A percentile compares a stretch with the other conserved stretches of the same genome.
phyloP scores from a whole-genome alignment of 2,888 invertebrate species.

The Acanthococcus lagerstroemiae region DNA sequence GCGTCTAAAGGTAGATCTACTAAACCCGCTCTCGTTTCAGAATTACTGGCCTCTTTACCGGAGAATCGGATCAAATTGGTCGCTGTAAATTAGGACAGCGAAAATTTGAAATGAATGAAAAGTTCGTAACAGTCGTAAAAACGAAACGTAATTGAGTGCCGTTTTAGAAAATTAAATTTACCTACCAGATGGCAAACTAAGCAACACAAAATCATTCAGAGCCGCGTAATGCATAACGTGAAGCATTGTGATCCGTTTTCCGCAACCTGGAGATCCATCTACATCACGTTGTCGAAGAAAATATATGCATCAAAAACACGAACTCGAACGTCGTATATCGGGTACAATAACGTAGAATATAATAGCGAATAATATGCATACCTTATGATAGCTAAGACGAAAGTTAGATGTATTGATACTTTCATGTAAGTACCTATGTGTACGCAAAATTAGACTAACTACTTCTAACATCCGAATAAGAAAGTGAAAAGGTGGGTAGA shows the following conservation, averaged over 20 bases:
- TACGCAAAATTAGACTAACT: too few relatives aligned
- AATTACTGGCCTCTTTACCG: conserved; percentile 60
- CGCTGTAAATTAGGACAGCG: background rate
- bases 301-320: too few relatives aligned
- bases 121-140: background rate
- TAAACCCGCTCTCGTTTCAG: conserved; percentile 56
- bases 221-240: conserved; percentile 74
- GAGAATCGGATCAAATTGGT: background rate
- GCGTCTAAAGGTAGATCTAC: conserved; percentile 79
- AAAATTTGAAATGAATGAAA: too few relatives aligned
- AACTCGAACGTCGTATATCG: too few relatives aligned
- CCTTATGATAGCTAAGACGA: too few relatives aligned
- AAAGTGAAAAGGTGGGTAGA: too few relatives aligned
- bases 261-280: conserved; percentile 73
- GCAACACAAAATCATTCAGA: conserved; percentile 58
- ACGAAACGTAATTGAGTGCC: conserved; percentile 12
- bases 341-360: too few relatives aligned
- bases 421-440: too few relatives aligned
- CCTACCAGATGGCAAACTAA: conserved; percentile 74
- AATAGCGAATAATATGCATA: too few relatives aligned
- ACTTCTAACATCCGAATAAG: too few relatives aligned
- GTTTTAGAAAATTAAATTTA: conserved; percentile 33
- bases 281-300: conserved; percentile 14
- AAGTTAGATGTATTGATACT: too few relatives aligned
- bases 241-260: conserved; percentile 67